Evolutionary conservation across 2,113 vertebrate species (phyloP), one percentile per base, ranked within the genome.

Genomic region (Chlorocebus sabaeus): DNA sequence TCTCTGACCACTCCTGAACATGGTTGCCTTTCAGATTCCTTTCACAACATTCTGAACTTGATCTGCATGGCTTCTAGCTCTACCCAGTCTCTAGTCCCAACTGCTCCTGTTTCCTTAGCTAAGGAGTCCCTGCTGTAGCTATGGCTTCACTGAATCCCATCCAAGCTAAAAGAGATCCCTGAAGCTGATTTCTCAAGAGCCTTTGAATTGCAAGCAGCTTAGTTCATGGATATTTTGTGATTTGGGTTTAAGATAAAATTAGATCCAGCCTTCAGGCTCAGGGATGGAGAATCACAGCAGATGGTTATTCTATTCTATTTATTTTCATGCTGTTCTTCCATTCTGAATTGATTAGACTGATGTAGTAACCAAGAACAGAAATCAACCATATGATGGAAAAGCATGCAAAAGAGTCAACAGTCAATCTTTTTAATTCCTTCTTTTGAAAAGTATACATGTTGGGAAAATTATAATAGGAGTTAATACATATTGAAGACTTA

Each of bases 211-310:
- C 27, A 72, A 88, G 45, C 64, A 73, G 11, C 70, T 96, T 87
- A 55, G 25, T 90, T 93, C 64, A 67, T 27, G 73, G 57, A 67
- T 61, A 95, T 93, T 95, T 89, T 87, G 75, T 96, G 61, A 96
- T 50, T 95, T 90, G 76, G 76, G 23, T 85, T 95, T 84, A 95
- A 95, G 79, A 85, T 97, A 97, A 84, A 96, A 95, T 96, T 93
- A 93, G 86, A 95, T 79, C 40, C 67, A 95, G 38, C 27, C 55
- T 90, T 94, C 23, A 52, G 70, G 67, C 76, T 78, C 32, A 59
- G 50, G 64, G 50, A 64, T 95, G 25, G 87, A 89, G 76, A 84
- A 84, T 89, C 45, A 70, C 79, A 89, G 32, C 83, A 95, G 73
- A 92, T 73, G 57, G 70, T 72, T 96, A 64, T 75, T 80, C 76